Base-by-base conservation (phyloP, 2,888 invertebrate species). In the Tenodera sinensis region DNA sequence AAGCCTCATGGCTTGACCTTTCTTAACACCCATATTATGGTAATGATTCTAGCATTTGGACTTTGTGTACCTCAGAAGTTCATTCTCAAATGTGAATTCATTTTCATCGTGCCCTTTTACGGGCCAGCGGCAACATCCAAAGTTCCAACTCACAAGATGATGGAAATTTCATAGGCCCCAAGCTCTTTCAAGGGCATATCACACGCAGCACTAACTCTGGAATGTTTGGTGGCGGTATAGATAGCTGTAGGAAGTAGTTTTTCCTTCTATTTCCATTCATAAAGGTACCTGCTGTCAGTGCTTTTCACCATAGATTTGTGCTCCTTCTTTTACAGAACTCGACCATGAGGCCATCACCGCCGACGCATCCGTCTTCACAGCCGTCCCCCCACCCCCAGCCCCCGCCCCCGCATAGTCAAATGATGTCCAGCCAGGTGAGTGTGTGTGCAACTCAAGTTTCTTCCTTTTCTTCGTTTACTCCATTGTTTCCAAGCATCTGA, bases 371-470 rank as follows among this genome's bases (percentile, higher is more conserved):
- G 93, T 97, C 98, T 92, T 98, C 97, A 94, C 98, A 98, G 94
- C 98, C 98, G 94, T 98, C 97, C 93, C 97, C 94, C 90, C 94
- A 96, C 94, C 96, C 96, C 93, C 97, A 94, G 95, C 97, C 94
- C 95, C 97, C 94, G 94, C 97, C 96, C 95, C 97, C 95, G 94
- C 97, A 93, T 95, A 96, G 95, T 95, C 97, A 95, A 94, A 97
- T 97, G 96, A 96, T 97, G 96, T 95, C 96, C 92, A 95, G 95
- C 92, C 97, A 97, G 93, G 94, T 94, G 93, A 94, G 94, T 94
- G 93, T 93, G 93, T 89, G 83, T 88, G 91, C 92, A 71, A 71
- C 54, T 71, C 54, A 71, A 71, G 54, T 71, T 71, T 71, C 15
- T 71, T 54, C 54, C 54, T 71, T 71, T 71, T 71, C 54, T 71